Evolutionary conservation across 2,113 vertebrate species (phyloP), one percentile per base, ranked within the genome.

Genomic region (Phylloscopus whistleri): DNA sequence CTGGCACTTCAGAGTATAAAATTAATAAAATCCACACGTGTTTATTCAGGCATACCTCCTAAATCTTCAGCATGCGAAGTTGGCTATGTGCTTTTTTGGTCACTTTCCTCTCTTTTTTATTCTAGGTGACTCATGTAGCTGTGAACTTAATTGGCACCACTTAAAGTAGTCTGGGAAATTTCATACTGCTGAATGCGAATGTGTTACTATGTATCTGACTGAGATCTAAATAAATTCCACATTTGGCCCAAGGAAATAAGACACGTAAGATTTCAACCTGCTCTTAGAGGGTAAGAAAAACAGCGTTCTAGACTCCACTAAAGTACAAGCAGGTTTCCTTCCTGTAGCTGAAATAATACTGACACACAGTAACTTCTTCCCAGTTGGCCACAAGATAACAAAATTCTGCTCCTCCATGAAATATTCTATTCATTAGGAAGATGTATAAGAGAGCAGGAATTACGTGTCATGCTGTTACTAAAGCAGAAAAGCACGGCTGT

Each of bases 91-190:
- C 64, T 86, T 94, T 96, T 97, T 96, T 70, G 78, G 89, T 95
- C 90, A 94, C 78, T 93, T 91, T 66, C 66, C 63, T 96, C 63
- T 90, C 80, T 89, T 96, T 95, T 84, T 95, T 84, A 95, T 95
- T 92, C 58, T 91, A 96, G 94, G 96, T 97, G 94, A 97, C 96
- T 97, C 97, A 95, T 84, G 89, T 72, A 95, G 75, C 96, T 96
- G 51, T 95, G 93, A 96, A 87, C 86, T 95, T 98, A 97, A 98
- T 41, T 97, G 97, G 95, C 94, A 97, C 81, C 81, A 94, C 81
- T 96, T 95, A 79, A 87, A 96, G 95, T 46, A 90, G 74, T 83
- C 52, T 82, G 90, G 91, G 86, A 96, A 95, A 97, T 96, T 96
- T 97, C 94, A 96, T 96, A 90, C 85, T 59, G 83, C 89, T 82